phyloP scores from a whole-genome alignment of 1,140 invertebrate species.

The Eupristina koningsbergeri region DNA sequence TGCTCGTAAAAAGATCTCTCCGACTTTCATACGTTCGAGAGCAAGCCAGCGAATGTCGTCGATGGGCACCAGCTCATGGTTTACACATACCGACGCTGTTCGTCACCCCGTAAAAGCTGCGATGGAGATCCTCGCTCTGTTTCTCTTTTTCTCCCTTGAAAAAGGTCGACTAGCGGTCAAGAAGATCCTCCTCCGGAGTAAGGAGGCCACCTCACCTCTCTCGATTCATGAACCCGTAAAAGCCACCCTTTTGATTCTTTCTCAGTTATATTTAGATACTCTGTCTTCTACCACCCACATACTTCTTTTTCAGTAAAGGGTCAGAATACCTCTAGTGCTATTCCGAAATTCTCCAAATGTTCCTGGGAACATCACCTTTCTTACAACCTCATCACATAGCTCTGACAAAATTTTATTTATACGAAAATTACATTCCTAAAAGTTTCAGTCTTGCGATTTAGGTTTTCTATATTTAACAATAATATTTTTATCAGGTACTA shows the following conservation, averaged over 20 bases:
- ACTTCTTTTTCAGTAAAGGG: background rate
- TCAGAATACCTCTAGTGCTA: background rate
- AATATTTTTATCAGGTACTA: background rate
- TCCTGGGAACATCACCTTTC: background rate
- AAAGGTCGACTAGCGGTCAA: conserved; percentile 57
- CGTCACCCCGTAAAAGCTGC: conserved; percentile 65
- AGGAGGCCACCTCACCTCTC: conserved; percentile 37
- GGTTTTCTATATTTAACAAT: background rate
- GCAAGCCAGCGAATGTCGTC: conserved; percentile 50
- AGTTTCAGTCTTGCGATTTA: background rate
- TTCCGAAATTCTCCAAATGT: conserved; percentile 8
- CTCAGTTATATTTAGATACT: conserved; percentile 18
- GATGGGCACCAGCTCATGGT: conserved; percentile 63
- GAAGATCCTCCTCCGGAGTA: conserved; percentile 54
- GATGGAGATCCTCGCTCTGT: conserved; percentile 54
- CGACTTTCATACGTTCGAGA: conserved; percentile 58
- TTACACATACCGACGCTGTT: conserved; percentile 65
- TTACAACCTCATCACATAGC: background rate
- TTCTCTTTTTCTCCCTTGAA: conserved; percentile 38
- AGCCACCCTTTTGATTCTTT: conserved; percentile 48
- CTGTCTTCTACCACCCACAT: background rate
- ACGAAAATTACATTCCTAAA: background rate
- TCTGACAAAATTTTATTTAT: background rate
- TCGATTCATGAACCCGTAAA: conserved; percentile 61
- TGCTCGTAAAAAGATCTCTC: conserved; percentile 58